A percentile compares a stretch with the other conserved stretches of the same genome.
phyloP scores from a whole-genome alignment of 2,797 vertebrate genomes.

The Austrolebias charrua region DNA sequence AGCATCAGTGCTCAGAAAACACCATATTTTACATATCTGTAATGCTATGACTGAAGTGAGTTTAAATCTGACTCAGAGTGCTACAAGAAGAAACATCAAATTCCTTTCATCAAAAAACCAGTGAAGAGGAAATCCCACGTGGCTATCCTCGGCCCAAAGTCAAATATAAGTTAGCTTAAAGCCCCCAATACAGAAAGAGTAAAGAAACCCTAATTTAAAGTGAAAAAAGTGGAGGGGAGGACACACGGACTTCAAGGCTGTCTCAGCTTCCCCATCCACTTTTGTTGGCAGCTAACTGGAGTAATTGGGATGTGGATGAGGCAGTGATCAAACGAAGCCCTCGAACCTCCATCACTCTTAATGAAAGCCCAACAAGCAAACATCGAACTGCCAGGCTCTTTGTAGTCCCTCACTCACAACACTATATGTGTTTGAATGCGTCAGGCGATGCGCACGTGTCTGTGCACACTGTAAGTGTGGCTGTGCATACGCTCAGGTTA shows the following conservation, averaged over 20 bases:
- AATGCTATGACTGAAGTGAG: constrained; percentile 24
- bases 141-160: constrained; percentile 29
- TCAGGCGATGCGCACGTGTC: constrained; percentile 8
- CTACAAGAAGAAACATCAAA: constrained; percentile 19
- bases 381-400: constrained; percentile 40
- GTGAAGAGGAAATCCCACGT: constrained; percentile 11
- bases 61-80: constrained; percentile 21
- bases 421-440: constrained; percentile 35
- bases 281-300: constrained; percentile 49
- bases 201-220: constrained; percentile 43
- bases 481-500: constrained; percentile 43
- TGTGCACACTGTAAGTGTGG: constrained; percentile 16
- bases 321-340: constrained; percentile 62
- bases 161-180: constrained; percentile 36
- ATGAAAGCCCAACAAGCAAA: constrained; percentile 63
- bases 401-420: constrained; percentile 42
- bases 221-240: constrained; percentile 14
- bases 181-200: constrained; percentile 26
- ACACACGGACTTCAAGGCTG: constrained; percentile 45
- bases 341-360: constrained; percentile 62
- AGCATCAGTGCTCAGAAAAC: not conserved
- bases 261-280: constrained; percentile 26
- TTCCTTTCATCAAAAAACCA: constrained; percentile 34
- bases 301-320: constrained; percentile 64
- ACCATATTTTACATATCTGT: constrained; percentile 9